These are phyloP conservation scores for Cryptocheilus praepositus DNA, from an alignment of 2,888 invertebrate species.

Conservation along the genomic window DNA sequence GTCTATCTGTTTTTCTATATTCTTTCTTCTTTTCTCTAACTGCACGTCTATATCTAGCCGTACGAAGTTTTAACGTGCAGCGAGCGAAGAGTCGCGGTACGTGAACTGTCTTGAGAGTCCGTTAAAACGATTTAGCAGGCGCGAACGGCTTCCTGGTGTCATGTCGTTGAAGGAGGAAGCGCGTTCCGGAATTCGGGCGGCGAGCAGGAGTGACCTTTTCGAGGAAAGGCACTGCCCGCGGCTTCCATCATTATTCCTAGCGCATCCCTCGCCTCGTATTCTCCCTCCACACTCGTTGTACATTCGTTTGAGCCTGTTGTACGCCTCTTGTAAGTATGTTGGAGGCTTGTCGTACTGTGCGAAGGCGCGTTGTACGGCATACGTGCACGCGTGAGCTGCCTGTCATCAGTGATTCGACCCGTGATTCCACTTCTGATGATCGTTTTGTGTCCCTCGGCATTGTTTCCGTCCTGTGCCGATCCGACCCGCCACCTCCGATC, in stretches of 20 bases:
- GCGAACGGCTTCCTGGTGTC: constrained; percentile 5
- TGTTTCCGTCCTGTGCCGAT: too few relatives aligned
- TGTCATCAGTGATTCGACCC: constrained; percentile 59
- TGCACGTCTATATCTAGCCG: too few relatives aligned
- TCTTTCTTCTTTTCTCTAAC: too few relatives aligned
- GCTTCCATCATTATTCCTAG: constrained; percentile 56
- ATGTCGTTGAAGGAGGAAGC: background rate
- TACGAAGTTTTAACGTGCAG: background rate
- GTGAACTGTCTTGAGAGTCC: background rate
- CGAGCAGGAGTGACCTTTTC: constrained; percentile 13
- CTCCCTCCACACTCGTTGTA: too few relatives aligned
- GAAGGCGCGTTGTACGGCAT: constrained; percentile 56
- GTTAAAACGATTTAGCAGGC: background rate
- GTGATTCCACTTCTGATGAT: constrained; percentile 34
- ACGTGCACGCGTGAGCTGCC: constrained; percentile 65
- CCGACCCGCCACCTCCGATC: too few relatives aligned
- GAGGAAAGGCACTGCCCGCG: constrained; percentile 12
- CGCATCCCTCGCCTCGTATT: constrained; percentile 5
- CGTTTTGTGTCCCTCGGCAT: constrained; percentile 17
- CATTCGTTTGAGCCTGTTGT: too few relatives aligned
- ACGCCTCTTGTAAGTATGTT: too few relatives aligned
- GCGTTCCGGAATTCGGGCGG: background rate
- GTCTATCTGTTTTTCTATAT: too few relatives aligned
- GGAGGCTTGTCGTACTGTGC: constrained; percentile 58
- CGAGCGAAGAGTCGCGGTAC: background rate